These are phyloP conservation scores for Diacarnus erythraeanus DNA, from an alignment of 37 sponge, comb jelly and placozoan genomes.

Conservation along the genomic window DNA sequence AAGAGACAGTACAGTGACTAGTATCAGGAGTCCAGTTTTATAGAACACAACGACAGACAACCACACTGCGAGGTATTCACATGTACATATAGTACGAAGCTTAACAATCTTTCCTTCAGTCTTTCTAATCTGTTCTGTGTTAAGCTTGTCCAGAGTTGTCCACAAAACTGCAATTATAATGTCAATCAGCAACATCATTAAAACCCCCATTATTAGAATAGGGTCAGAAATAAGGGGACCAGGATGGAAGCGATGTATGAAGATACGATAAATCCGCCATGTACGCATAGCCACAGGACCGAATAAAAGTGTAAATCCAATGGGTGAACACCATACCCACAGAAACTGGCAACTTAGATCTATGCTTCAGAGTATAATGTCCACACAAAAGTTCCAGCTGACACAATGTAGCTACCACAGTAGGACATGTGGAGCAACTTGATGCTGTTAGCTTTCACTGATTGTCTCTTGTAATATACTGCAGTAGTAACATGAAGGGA, in stretches of 20 bases:
- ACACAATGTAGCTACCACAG: neutral
- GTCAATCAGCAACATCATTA: neutral
- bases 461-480: neutral
- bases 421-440: slow-evolving; percentile 1
- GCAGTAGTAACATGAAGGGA: neutral
- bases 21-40: neutral
- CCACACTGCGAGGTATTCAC: neutral
- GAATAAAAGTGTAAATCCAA: slow-evolving; percentile 6
- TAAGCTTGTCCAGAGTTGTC: neutral
- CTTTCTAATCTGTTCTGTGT: neutral
- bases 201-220: neutral
- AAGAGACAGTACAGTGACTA: neutral
- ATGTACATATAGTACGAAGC: neutral
- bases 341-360: neutral
- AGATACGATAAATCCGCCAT: slow-evolving; percentile 20
- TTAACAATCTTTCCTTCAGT: neutral
- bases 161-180: neutral
- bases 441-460: slow-evolving; percentile 2
- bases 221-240: slow-evolving; percentile 14
- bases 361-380: neutral
- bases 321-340: neutral
- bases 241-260: slow-evolving; percentile 9
- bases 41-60: neutral
- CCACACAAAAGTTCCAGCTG: neutral
- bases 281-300: slow-evolving; percentile 11